Conservation (phyloP, 2,797 vertebrate species). For the Onychomys torridus region DNA sequence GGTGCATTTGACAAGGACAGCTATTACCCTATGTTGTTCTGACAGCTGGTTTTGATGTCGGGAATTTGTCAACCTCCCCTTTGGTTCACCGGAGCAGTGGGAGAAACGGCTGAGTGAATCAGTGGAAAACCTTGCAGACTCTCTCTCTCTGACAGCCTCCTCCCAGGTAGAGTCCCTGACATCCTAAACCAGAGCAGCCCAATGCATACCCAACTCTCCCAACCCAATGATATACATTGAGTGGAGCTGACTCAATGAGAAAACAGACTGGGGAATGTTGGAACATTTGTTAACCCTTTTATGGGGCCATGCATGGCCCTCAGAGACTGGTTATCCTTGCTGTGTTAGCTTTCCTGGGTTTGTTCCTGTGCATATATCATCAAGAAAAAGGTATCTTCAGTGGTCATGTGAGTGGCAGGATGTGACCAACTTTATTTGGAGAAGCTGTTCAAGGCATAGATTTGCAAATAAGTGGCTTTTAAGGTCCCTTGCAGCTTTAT, state of each 20-base stretch:
- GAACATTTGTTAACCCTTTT: constrained; percentile 74
- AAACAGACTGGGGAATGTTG: constrained; percentile 65
- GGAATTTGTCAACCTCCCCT: constrained; percentile 91
- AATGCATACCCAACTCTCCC: constrained; percentile 8
- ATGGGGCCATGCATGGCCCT: constrained; percentile 70
- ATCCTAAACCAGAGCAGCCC: constrained; percentile 69
- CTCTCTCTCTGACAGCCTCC: constrained; percentile 48
- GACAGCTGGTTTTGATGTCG: constrained; percentile 90
- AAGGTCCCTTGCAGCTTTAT: neutral
- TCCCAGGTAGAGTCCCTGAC: constrained; percentile 74
- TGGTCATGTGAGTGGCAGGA: rapidly evolving
- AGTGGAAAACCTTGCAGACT: constrained; percentile 59
- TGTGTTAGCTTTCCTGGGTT: constrained; percentile 41
- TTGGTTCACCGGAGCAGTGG: constrained; percentile 82
- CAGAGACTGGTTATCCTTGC: neutral
- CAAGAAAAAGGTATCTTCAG: neutral
- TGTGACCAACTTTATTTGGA: neutral
- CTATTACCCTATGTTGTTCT: constrained; percentile 88
- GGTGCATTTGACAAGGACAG: constrained; percentile 88
- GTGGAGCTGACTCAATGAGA: constrained; percentile 50
- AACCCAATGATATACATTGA: constrained; percentile 57
- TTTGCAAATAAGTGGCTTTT: constrained; percentile 7
- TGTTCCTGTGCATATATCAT: neutral
- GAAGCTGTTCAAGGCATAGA: neutral
- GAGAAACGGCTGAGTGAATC: constrained; percentile 82